Evolutionary conservation across 2,888 invertebrate species (phyloP).

Genomic region (Dicyrtoma fusca): DNA sequence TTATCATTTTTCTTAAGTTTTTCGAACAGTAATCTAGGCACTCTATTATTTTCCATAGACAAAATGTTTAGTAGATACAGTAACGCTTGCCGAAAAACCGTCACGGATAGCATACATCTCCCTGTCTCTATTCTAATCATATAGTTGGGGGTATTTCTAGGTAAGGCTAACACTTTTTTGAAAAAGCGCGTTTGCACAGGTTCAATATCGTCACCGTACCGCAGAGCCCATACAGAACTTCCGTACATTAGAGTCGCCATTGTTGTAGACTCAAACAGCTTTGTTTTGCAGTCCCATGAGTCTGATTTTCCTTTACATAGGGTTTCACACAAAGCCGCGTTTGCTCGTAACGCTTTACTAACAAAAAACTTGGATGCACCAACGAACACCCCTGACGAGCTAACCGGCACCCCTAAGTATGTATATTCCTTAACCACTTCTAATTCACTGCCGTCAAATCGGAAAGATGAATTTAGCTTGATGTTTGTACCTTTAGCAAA

Average conservation of each 20-base stretch:
- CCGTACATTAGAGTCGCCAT: not conserved
- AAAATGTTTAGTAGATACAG: no score
- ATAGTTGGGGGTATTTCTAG: constrained; percentile 1
- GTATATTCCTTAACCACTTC: not conserved
- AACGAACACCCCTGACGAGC: not conserved
- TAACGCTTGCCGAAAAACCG: not conserved
- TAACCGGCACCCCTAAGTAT: constrained; percentile 1
- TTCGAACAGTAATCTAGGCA: not conserved
- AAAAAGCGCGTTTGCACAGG: not conserved
- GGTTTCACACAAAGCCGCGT: not conserved
- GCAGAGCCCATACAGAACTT: not conserved
- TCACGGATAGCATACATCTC: not conserved
- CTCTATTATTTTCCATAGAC: no score
- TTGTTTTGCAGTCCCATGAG: not conserved
- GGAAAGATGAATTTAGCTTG: not conserved
- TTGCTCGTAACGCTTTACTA: not conserved
- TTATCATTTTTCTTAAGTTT: not conserved
- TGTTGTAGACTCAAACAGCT: not conserved
- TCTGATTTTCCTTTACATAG: not conserved
- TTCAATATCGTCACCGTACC: not conserved
- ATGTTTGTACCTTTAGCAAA: not conserved
- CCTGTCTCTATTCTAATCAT: not conserved
- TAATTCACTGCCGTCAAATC: not conserved
- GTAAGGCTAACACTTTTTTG: not conserved
- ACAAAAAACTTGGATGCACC: not conserved